Evolutionary conservation across 2,797 vertebrate species (phyloP), one percentile per base, ranked within the genome.

Genomic region (Taeniopygia guttata): DNA sequence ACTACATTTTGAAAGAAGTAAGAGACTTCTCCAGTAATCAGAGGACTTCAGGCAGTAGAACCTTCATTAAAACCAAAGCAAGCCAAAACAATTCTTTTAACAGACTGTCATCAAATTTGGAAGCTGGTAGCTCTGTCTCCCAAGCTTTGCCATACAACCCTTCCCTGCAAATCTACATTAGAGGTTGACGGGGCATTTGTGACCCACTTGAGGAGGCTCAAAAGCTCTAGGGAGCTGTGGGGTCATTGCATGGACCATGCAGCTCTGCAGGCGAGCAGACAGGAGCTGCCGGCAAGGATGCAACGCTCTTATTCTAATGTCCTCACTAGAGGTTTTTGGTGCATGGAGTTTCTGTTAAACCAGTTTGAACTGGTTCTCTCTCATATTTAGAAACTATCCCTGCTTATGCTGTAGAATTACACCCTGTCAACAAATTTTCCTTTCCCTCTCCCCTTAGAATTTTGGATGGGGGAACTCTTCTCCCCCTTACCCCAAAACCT

Each of bases 281-380:
- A 0, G 54, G 48, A 89, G 27, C 55, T 87, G 52, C 82, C 34
- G 4, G 72, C 1, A 18, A 70, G 52, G 78, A 89, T 83, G 58
- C 83, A 93, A 84, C 0, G 0, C 74, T 94, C 42, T 52, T 86
- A 84, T 92, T 91, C 66, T 90, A 87, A 93, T 95, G 56, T 69
- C 59, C 48, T 93, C 0, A 1, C 75, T 90, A 59, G 81, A 91
- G 72, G 91, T 92, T 96, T 94, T 91, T 94, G 48, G 86, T 89
- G 83, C 68, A 70, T 7, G 4, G 93, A 95, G 96, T 96, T 96
- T 96, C 95, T 96, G 96, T 94, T 95, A 69, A 96, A 93, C 95
- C 90, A 96, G 96, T 96, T 87, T 94, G 83, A 96, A 81, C 94
- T 96, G 84, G 87, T 94, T 97, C 85, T 83, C 43, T 68, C 67